These are phyloP conservation scores for Stenichneumon culpator DNA, from an alignment of 2,888 invertebrate species.

Conservation along the genomic window DNA sequence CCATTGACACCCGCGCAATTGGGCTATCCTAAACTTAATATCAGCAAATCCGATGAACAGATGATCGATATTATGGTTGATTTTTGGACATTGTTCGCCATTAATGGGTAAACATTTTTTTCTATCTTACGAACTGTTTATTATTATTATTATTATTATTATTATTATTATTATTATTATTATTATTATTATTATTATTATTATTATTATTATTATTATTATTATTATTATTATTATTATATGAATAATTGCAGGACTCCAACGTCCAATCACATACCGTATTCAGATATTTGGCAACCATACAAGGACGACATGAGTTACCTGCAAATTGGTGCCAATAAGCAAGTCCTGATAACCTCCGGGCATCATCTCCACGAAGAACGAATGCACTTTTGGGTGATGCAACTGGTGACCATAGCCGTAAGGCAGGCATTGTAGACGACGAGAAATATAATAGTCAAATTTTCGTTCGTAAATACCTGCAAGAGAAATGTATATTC, in stretches of 20 bases:
- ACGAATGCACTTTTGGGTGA: constrained; percentile 72
- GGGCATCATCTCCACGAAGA: constrained; percentile 45
- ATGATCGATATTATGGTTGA: constrained; percentile 82
- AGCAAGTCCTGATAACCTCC: constrained; percentile 38
- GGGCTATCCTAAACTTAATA: constrained; percentile 47
- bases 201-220: neutral
- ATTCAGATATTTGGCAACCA: constrained; percentile 67
- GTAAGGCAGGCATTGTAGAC: constrained; percentile 25
- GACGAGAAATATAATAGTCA: neutral
- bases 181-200: no score
- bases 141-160: neutral
- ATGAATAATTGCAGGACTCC: constrained; percentile 59
- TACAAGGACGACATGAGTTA: constrained; percentile 63
- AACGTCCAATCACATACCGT: constrained; percentile 40
- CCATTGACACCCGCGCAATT: constrained; percentile 55
- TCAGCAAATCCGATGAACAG: constrained; percentile 72
- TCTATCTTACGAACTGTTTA: neutral
- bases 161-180: neutral
- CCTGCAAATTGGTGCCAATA: constrained; percentile 69
- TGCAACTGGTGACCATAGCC: constrained; percentile 54
- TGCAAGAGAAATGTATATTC: constrained; percentile 5
- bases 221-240: neutral
- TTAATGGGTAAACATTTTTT: constrained; percentile 67
- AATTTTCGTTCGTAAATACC: neutral
- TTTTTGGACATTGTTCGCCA: constrained; percentile 84